Base-by-base conservation (phyloP, 2,113 vertebrate species). In the Sapayoa aenigma region DNA sequence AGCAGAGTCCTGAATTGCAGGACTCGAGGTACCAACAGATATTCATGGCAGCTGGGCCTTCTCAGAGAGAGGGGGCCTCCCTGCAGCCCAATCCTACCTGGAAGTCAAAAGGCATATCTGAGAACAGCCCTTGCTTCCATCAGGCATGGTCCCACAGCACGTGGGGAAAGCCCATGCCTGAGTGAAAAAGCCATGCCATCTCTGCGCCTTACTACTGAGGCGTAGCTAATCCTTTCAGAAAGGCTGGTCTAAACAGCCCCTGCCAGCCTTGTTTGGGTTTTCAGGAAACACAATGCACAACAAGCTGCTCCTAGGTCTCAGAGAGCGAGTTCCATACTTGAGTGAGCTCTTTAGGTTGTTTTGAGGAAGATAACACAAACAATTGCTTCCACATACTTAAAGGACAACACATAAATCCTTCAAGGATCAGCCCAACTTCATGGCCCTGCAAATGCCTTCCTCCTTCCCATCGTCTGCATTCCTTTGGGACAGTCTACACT, bases 341-440 rank as follows among this genome's bases (percentile, higher is more conserved):
- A 0, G 0, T 3, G 14, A 87, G 71, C 17, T 67, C n/a, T 9
- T 87, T 62, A 53, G 85, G 46, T 25, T 77, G 42, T 50, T 94
- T 55, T 63, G 63, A 76, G 78, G 59, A 91, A 90, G 78, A 33
- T 66, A 85, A 33, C 84, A 89, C 18, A 39, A 63, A 52, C 72
- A 78, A 55, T 55, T 59, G 21, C 63, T 92, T 62, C 89, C 71
- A 56, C 35, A 14, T 44, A 50, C 17, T 53, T 55, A 16, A 56
- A 87, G 42, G 25, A 85, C 44, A 85, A 91, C 62, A 89, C 49
- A 85, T 58, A 85, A 79, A 79, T 65, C 66, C 52, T 82, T 55
- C 56, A 93, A 80, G 75, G 37, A 79, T 73, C 67, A 83, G 78
- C 49, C 18, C 62, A 85, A 6, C 19, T 37, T 56, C 58, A 41